phyloP scores from a whole-genome alignment of 2,888 invertebrate genomes.

The Physocephala rufipes region DNA sequence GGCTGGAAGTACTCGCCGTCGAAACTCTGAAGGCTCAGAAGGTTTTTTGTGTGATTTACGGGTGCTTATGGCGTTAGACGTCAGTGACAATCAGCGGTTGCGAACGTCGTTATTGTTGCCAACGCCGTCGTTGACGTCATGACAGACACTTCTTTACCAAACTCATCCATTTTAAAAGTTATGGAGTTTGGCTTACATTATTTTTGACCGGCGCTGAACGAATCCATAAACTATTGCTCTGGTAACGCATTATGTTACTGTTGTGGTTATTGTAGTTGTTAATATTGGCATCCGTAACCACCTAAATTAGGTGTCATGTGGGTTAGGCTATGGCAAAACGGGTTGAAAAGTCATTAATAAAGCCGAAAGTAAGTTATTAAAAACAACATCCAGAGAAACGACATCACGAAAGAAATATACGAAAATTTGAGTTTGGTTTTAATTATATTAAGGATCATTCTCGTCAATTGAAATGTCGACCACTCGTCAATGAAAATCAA shows the following conservation, averaged over 20 bases:
- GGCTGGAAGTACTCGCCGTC: no score
- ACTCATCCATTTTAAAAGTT: slow-evolving; percentile 23
- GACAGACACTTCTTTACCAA: slow-evolving; percentile 12
- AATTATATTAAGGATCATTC: no score
- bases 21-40: no score
- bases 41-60: slow-evolving; percentile 26
- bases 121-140: neutral
- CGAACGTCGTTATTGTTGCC: neutral
- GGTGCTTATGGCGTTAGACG: slow-evolving; percentile 18
- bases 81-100: slow-evolving; percentile 4
- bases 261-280: slow-evolving; percentile 17
- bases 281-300: neutral
- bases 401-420: no score
- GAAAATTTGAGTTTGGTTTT: no score
- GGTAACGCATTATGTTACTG: neutral
- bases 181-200: slow-evolving; percentile 22
- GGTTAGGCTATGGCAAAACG: no score
- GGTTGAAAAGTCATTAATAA: no score
- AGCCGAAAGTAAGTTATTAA: no score
- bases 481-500: no score
- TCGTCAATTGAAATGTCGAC: no score
- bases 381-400: no score
- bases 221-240: neutral
- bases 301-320: no score
- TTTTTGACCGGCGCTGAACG: neutral